phyloP scores from a whole-genome alignment of 2,113 vertebrate species.

The Anoura caudifer region DNA sequence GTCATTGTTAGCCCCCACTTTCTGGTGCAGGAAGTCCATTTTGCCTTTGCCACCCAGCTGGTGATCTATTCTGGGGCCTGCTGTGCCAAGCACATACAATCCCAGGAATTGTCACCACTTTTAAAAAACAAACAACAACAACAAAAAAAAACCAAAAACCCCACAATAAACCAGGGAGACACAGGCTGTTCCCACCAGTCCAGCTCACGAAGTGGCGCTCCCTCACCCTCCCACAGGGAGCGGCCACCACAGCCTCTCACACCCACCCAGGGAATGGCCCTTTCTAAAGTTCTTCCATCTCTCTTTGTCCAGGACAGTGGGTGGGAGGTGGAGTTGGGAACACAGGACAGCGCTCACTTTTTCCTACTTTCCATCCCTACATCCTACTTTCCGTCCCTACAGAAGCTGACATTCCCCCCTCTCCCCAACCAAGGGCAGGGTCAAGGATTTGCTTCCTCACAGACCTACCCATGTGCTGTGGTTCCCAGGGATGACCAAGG shows the following conservation, averaged over 20 bases:
- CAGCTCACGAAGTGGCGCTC: not conserved
- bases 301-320: conserved; percentile 20
- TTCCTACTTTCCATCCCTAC: conserved; percentile 20
- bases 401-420: not conserved
- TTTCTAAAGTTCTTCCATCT: not conserved
- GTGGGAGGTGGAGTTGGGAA: not conserved
- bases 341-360: conserved; percentile 21
- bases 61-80: not conserved
- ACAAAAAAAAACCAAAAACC: too few relatives aligned
- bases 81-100: not conserved
- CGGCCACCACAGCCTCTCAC: not conserved
- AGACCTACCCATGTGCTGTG: not conserved
- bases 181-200: not conserved
- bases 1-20: not conserved
- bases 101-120: not conserved
- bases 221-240: not conserved
- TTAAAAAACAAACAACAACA: too few relatives aligned
- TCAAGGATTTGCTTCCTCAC: not conserved
- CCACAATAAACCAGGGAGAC: not conserved
- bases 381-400: conserved; percentile 1
- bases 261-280: not conserved
- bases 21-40: not conserved
- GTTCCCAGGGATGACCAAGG: conserved; percentile 9
- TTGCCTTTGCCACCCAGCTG: not conserved
- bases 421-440: not conserved